Evolutionary conservation across 2,113 vertebrate genomes (phyloP).

Genomic region (Sinocyclocheilus anshuiensis): DNA sequence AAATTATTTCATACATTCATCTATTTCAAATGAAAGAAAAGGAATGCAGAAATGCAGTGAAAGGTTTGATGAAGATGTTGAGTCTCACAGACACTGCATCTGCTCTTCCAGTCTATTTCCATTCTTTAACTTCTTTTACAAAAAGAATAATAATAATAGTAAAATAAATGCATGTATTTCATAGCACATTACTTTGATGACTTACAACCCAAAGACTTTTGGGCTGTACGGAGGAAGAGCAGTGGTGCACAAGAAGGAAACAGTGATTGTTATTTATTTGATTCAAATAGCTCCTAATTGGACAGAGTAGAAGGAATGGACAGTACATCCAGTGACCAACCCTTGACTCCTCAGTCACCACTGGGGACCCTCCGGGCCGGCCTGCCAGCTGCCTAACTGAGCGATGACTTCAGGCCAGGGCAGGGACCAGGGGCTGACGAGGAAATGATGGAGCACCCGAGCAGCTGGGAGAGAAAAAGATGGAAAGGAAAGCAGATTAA

Average conservation of each 20-base stretch:
- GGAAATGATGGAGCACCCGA: slow-evolving; percentile 51
- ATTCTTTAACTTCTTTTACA: no score
- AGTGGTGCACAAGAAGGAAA: slow-evolving; percentile 42
- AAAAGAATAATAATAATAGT: neutral
- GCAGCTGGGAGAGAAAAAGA: slow-evolving; percentile 16
- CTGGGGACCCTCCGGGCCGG: slow-evolving; percentile 72
- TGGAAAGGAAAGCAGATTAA: slow-evolving; percentile 23
- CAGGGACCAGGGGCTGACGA: slow-evolving; percentile 69
- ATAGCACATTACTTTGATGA: neutral
- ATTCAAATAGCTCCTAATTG: slow-evolving; percentile 72
- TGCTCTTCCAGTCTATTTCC: no score
- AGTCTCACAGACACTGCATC: no score
- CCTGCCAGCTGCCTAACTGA: slow-evolving; percentile 69
- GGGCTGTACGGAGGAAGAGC: slow-evolving; percentile 46
- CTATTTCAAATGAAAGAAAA: neutral
- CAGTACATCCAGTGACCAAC: slow-evolving; percentile 68
- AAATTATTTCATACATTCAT: neutral
- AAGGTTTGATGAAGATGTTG: slow-evolving; percentile 42
- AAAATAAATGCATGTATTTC: neutral
- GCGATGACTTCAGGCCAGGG: slow-evolving; percentile 69
- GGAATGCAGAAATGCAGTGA: neutral
- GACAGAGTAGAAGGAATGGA: slow-evolving; percentile 63
- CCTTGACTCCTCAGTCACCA: slow-evolving; percentile 76
- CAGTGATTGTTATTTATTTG: slow-evolving; percentile 63
- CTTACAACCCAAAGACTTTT: slow-evolving; percentile 44